These are phyloP conservation scores for Torymus auratus DNA, from an alignment of 2,888 invertebrate genomes.

Conservation along the genomic window DNA sequence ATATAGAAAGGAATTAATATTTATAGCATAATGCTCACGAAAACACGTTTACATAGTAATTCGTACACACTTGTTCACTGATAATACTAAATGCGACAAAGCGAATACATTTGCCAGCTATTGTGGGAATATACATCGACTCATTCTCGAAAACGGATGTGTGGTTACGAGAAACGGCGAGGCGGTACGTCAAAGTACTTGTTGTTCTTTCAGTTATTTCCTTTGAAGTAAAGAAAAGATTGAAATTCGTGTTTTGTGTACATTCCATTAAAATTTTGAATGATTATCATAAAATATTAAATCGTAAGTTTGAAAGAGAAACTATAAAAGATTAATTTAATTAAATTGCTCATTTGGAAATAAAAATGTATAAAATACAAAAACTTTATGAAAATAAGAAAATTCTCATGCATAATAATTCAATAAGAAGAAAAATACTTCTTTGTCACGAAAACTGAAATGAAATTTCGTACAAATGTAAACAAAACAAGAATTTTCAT, in stretches of 20 bases:
- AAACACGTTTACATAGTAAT: neutral
- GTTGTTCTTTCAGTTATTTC: neutral
- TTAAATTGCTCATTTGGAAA: too few species aligned
- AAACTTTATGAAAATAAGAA: too few species aligned
- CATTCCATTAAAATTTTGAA: too few species aligned
- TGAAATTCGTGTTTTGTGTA: neutral
- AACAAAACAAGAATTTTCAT: neutral
- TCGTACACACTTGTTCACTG: neutral
- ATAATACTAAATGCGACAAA: slow-evolving; percentile 1
- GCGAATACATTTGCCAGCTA: neutral
- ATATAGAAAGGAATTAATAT: slow-evolving; percentile 28
- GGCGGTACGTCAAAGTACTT: neutral
- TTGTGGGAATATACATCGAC: neutral
- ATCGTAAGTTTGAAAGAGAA: too few species aligned
- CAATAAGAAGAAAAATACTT: too few species aligned
- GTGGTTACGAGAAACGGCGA: slow-evolving; percentile 20
- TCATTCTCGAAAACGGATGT: slow-evolving; percentile 32
- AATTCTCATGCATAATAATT: too few species aligned
- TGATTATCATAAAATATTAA: too few species aligned
- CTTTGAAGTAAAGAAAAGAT: neutral
- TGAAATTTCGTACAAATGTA: neutral
- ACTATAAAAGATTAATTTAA: too few species aligned
- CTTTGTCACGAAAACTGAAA: neutral
- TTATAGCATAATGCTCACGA: slow-evolving; percentile 16
- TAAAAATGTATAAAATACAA: too few species aligned